Evolutionary conservation across 2,113 vertebrate genomes (phyloP).

Genomic region (Psophia crepitans): DNA sequence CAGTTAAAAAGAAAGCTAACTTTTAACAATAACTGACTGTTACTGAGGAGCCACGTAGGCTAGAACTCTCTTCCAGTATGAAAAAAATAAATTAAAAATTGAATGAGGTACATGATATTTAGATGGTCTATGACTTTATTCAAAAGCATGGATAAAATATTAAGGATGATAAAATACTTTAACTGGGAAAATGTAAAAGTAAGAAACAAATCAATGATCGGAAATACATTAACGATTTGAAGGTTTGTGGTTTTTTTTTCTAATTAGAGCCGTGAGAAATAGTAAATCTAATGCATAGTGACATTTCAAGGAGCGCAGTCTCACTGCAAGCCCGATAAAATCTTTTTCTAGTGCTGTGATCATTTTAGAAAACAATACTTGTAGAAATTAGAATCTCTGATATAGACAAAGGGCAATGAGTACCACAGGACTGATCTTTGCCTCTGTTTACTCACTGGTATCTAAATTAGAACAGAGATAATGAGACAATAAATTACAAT

Average conservation of each 20-base stretch:
- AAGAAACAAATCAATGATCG: background rate
- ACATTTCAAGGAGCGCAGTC: background rate
- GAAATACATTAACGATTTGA: background rate
- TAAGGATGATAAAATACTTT: background rate
- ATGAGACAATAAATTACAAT: background rate
- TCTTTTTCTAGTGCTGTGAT: background rate
- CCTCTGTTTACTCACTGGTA: background rate
- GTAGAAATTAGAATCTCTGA: background rate
- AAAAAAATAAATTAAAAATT: background rate
- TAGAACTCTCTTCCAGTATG: background rate
- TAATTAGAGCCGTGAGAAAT: conserved; percentile 3
- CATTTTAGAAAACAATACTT: background rate
- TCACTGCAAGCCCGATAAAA: background rate
- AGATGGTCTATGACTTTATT: background rate
- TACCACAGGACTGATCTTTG: background rate
- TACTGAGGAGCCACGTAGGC: background rate
- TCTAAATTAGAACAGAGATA: background rate
- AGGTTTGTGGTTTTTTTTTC: background rate
- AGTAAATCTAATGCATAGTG: background rate
- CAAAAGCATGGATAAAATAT: background rate
- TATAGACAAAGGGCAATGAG: background rate
- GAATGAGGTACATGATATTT: background rate
- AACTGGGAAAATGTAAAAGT: background rate
- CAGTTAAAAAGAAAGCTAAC: conserved; percentile 18
- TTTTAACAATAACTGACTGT: background rate